These are phyloP conservation scores for Scyliorhinus canicula DNA, from an alignment of 2,797 vertebrate species.

Conservation along the genomic window DNA sequence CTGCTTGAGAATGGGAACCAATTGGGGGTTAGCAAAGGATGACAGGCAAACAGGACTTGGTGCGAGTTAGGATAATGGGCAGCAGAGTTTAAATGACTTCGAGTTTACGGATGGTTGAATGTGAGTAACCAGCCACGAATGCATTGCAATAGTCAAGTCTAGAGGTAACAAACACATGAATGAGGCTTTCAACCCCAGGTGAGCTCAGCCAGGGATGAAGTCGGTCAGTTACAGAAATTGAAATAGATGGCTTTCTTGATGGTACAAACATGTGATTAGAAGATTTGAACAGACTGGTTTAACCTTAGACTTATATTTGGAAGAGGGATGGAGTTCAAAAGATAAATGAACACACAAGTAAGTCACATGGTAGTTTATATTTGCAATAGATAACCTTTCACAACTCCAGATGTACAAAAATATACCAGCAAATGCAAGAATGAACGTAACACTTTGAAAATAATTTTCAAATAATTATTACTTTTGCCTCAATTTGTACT, in stretches of 20 bases:
- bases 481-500: background rate
- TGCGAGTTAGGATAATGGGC: background rate
- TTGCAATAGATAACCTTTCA: background rate
- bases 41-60: background rate
- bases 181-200: background rate
- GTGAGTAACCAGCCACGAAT: background rate
- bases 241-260: background rate
- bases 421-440: background rate
- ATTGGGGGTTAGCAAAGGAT: background rate
- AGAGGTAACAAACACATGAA: background rate
- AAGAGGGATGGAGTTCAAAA: background rate
- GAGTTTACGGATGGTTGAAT: background rate
- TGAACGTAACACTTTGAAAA: background rate
- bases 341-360: conserved; percentile 3
- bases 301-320: background rate
- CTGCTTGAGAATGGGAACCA: background rate
- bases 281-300: background rate
- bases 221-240: background rate
- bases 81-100: background rate
- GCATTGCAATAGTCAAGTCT: background rate
- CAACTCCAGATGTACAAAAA: background rate
- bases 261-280: background rate
- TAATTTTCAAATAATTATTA: background rate
- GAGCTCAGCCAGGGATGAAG: background rate
- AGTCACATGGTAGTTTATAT: background rate